Conservation (phyloP, 2,113 vertebrate species). For the Cairina moschata region DNA sequence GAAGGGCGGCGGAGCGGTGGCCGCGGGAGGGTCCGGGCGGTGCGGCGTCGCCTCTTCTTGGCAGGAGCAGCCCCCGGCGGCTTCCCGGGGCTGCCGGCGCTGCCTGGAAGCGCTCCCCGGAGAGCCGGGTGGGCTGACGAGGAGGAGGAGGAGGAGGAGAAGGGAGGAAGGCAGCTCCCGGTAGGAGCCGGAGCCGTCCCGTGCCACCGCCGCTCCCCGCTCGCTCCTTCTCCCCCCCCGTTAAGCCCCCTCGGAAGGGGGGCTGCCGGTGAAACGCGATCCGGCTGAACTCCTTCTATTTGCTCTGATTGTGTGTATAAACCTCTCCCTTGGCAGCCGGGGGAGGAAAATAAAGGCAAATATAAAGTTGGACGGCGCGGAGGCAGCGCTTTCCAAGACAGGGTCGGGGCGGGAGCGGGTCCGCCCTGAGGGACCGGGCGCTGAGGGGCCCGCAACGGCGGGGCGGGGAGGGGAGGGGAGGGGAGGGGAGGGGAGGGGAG, state of each 20-base stretch:
- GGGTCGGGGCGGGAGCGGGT: background rate
- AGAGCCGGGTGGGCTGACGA: background rate
- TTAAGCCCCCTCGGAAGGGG: background rate
- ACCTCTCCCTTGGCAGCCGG: slow-evolving; percentile 16
- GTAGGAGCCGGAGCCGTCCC: no score
- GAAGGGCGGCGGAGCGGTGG: background rate
- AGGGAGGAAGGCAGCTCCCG: no score
- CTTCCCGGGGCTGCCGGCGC: slow-evolving; percentile 7
- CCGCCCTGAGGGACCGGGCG: background rate
- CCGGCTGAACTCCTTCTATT: background rate
- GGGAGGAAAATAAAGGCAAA: background rate
- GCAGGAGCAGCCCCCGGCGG: background rate
- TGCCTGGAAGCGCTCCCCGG: slow-evolving; percentile 19
- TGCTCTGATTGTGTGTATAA: background rate
- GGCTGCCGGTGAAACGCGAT: background rate
- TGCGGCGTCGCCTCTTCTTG: background rate
- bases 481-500: no score
- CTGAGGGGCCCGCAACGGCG: background rate
- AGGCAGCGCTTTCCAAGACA: background rate
- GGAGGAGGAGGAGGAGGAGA: background rate
- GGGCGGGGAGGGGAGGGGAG: no score
- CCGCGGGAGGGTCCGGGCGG: background rate
- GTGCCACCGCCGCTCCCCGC: background rate
- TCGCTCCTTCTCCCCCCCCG: background rate
- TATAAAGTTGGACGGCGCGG: background rate